Conservation (phyloP, 2,797 vertebrate species). For the Parambassis ranga region DNA sequence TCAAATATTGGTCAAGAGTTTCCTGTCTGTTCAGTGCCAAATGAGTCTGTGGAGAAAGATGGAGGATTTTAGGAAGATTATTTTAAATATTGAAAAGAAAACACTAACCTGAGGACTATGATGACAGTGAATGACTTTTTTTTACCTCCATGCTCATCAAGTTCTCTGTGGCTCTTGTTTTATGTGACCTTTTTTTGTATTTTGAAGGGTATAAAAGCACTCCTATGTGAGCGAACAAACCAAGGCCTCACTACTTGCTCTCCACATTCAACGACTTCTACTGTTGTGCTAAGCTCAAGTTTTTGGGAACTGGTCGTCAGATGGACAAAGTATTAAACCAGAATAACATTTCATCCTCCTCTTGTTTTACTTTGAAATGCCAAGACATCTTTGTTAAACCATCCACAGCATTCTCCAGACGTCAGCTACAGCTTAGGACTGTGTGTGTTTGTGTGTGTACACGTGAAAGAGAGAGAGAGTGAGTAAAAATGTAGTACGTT, state of each 20-base stretch:
- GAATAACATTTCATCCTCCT: constrained; percentile 2
- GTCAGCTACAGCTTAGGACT: constrained; percentile 8
- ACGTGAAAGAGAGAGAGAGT: not conserved
- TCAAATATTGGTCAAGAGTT: not conserved
- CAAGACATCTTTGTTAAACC: constrained; percentile 24
- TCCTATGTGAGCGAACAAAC: constrained; percentile 37
- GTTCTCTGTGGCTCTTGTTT: constrained; percentile 11
- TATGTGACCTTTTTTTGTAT: constrained; percentile 27
- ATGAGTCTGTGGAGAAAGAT: not conserved
- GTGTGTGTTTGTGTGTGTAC: not conserved
- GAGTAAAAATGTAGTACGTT: constrained; percentile 4
- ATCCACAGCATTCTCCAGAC: constrained; percentile 7
- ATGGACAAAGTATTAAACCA: no score
- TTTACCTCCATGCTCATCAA: constrained; percentile 41
- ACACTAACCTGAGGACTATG: constrained; percentile 13
- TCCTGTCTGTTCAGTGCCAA: not conserved
- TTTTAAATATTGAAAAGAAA: constrained; percentile 1
- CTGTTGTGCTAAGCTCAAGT: constrained; percentile 13
- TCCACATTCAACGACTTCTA: not conserved
- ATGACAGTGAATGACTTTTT: constrained; percentile 33
- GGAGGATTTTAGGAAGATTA: not conserved
- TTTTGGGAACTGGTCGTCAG: not conserved
- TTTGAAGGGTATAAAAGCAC: constrained; percentile 52
- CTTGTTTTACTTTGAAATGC: constrained; percentile 19
- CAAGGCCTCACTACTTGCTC: constrained; percentile 1